These are phyloP conservation scores for Myripristis jacobus DNA, from an alignment of 2,797 vertebrate species.

Conservation along the genomic window DNA sequence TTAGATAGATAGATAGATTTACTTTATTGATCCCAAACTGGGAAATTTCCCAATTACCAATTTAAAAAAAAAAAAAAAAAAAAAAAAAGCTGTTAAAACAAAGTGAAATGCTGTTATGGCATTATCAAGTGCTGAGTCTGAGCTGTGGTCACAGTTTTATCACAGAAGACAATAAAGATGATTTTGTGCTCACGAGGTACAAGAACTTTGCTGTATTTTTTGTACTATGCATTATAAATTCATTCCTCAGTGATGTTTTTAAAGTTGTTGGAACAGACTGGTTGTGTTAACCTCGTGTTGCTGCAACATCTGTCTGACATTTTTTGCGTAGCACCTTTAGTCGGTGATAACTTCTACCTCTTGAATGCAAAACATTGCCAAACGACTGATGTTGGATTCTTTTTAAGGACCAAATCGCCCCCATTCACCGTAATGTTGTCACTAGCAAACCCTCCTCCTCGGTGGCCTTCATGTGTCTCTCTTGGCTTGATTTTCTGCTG, in stretches of 20 bases:
- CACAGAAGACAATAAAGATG: too few relatives aligned
- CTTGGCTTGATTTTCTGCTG: constrained; percentile 19
- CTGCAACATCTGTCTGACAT: constrained; percentile 18
- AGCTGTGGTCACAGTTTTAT: neutral
- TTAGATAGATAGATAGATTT: too few relatives aligned
- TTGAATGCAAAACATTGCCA: constrained; percentile 38
- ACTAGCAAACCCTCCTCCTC: constrained; percentile 49
- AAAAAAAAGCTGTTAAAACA: too few relatives aligned
- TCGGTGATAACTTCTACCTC: constrained; percentile 24
- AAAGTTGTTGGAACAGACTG: constrained; percentile 17
- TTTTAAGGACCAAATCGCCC: constrained; percentile 56
- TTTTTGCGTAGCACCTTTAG: neutral
- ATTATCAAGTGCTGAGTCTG: neutral
- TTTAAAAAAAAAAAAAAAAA: too few relatives aligned
- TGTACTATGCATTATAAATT: too few relatives aligned
- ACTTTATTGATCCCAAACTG: too few relatives aligned
- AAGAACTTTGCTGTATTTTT: too few relatives aligned
- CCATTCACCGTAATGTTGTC: constrained; percentile 39
- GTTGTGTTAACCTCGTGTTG: constrained; percentile 6
- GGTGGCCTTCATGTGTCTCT: constrained; percentile 29
- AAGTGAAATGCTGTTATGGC: too few relatives aligned
- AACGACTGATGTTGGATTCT: constrained; percentile 48
- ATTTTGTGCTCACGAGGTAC: too few relatives aligned
- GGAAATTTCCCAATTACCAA: too few relatives aligned
- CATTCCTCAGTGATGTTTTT: constrained; percentile 28